Evolutionary conservation across 2,888 invertebrate species (phyloP), one percentile per base, ranked within the genome.

Genomic region (Lepidonotus clava): DNA sequence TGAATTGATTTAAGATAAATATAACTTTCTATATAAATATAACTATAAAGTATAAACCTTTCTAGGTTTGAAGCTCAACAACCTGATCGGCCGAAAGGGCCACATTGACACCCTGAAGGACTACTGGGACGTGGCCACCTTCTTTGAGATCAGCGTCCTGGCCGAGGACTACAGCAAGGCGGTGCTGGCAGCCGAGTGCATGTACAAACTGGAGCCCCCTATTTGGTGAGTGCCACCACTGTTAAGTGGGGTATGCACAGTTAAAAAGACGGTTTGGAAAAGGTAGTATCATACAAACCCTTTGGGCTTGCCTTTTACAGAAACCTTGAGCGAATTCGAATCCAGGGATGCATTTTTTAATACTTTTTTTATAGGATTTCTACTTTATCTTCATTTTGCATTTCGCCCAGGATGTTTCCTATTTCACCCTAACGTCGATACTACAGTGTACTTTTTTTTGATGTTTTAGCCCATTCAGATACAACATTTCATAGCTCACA

Each of bases 91-190:
- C 0, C 97, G 98, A 93, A 99, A 99, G 94, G 99, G 99, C 67
- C 98, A 98, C 93, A 95, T 99, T 40, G 96, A 97, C 0, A 97
- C 98, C 0, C 95, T 99, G 32, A 97, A 97, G 91, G 99, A 99
- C 93, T 99, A 99, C 93, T 99, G 99, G 99, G 99, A 99, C 94
- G 99, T 99, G 21, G 99, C 99, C 0, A 99, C 98, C 0, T 99
- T 98, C 95, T 99, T 99, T 94, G 99, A 99, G 95, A 99, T 99
- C 90, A 98, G 98, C 77, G 99, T 99, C 0, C 95, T 99, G 41
- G 98, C 98, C 0, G 98, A 99, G 94, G 98, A 99, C 94, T 99
- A 98, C 93, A 96, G 96, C 21, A 99, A 99, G 94, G 99, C 99
- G 0, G 97, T 98, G 90, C 98, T 98, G 95, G 99, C 99, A 21